phyloP scores from a whole-genome alignment of 2,113 vertebrate genomes.

The Hippocampus abdominalis region DNA sequence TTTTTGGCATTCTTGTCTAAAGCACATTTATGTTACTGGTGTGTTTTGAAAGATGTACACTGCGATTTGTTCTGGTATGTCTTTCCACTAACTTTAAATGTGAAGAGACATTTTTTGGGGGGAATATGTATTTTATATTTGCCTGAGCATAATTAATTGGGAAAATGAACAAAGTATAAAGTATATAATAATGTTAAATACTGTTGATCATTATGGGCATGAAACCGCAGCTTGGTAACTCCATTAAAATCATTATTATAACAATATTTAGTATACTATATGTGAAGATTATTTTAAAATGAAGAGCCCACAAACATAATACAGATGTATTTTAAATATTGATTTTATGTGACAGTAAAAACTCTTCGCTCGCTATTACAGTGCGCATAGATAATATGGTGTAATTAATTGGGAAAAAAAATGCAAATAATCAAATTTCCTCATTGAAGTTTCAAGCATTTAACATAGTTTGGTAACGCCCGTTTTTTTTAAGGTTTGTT shows the following conservation, averaged over 20 bases:
- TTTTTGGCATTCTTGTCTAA: no score
- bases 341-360: neutral
- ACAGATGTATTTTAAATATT: neutral
- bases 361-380: neutral
- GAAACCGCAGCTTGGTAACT: neutral
- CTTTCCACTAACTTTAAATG: neutral
- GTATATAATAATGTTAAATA: neutral
- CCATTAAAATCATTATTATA: neutral
- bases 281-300: neutral
- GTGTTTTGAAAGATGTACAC: neutral
- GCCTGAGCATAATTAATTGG: neutral
- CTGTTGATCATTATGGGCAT: neutral
- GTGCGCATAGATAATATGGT: neutral
- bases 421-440: neutral
- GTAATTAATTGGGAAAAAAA: neutral
- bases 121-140: neutral
- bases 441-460: neutral
- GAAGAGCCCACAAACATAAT: neutral
- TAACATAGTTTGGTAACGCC: neutral
- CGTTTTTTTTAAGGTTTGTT: neutral
- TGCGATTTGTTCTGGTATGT: neutral
- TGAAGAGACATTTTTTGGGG: neutral
- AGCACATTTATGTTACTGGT: neutral
- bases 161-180: neutral
- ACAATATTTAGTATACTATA: neutral